These are phyloP conservation scores for Castor canadensis DNA, from an alignment of 2,113 vertebrate genomes.

Conservation along the genomic window DNA sequence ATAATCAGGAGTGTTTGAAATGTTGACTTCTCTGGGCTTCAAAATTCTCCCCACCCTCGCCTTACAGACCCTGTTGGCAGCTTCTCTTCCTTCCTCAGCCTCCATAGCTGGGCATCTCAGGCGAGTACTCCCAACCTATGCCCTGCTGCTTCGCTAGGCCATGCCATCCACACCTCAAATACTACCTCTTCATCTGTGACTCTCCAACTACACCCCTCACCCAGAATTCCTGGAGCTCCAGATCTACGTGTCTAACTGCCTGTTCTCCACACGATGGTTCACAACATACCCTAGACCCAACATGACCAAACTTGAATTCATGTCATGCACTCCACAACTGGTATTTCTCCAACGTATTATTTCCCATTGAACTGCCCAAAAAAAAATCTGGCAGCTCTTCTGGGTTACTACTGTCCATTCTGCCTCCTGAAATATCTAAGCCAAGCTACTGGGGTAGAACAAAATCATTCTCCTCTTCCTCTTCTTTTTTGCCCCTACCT, in stretches of 20 bases:
- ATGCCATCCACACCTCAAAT: no score
- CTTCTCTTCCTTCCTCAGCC: background rate
- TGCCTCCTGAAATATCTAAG: background rate
- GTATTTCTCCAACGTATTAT: background rate
- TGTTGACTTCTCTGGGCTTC: no score
- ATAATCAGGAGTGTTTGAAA: no score
- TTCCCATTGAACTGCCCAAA: background rate
- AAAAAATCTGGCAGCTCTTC: background rate
- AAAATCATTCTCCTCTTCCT: rapidly evolving
- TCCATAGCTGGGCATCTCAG: no score
- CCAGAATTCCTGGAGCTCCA: background rate
- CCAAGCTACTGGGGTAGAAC: background rate
- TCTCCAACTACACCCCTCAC: background rate
- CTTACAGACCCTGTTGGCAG: no score
- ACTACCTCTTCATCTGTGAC: background rate
- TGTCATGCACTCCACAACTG: background rate
- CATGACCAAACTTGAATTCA: background rate
- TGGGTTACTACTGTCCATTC: background rate
- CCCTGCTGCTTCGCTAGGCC: no score
- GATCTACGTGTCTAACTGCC: background rate
- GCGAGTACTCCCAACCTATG: no score
- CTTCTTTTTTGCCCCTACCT: rapidly evolving
- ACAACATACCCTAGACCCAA: background rate
- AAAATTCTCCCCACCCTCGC: no score
- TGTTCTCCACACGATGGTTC: background rate